Evolutionary conservation across 2,797 vertebrate genomes (phyloP).

Genomic region (Lacerta viridis): DNA sequence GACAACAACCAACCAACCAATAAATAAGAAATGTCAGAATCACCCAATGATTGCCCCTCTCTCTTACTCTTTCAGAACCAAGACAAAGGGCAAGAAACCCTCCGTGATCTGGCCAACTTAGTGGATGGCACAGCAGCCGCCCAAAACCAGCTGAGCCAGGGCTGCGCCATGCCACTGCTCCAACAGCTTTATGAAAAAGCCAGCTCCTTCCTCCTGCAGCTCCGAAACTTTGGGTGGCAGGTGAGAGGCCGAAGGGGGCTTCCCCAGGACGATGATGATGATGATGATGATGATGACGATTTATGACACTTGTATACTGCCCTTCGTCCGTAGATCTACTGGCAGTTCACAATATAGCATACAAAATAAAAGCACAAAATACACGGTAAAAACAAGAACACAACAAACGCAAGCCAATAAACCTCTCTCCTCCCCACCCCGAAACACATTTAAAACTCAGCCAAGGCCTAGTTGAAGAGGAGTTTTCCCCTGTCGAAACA

Average conservation of each 20-base stretch:
- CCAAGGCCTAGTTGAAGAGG: too few species aligned
- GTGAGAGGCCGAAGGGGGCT: conserved; percentile 66
- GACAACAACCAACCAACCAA: too few species aligned
- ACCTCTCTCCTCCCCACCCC: too few species aligned
- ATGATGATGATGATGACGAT: too few species aligned
- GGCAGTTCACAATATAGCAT: too few species aligned
- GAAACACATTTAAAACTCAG: too few species aligned
- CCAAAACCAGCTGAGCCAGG: conserved; percentile 57
- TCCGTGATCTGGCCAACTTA: conserved; percentile 71
- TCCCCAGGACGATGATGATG: neutral
- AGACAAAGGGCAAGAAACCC: conserved; percentile 76
- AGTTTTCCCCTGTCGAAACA: neutral
- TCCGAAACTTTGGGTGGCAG: conserved; percentile 78
- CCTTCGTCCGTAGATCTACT: too few species aligned
- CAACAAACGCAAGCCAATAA: too few species aligned
- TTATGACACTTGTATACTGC: too few species aligned
- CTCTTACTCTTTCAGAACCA: conserved; percentile 71
- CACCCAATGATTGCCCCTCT: neutral
- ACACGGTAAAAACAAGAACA: too few species aligned
- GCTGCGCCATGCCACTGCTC: conserved; percentile 70
- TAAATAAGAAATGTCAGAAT: neutral
- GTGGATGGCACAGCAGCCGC: conserved; percentile 59
- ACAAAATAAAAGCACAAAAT: too few species aligned
- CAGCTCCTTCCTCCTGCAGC: conserved; percentile 74
- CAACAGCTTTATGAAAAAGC: conserved; percentile 72